A percentile compares a stretch with the other conserved stretches of the same genome.
phyloP scores from a whole-genome alignment of 1,140 invertebrate species.

The Tenebrio molitor region DNA sequence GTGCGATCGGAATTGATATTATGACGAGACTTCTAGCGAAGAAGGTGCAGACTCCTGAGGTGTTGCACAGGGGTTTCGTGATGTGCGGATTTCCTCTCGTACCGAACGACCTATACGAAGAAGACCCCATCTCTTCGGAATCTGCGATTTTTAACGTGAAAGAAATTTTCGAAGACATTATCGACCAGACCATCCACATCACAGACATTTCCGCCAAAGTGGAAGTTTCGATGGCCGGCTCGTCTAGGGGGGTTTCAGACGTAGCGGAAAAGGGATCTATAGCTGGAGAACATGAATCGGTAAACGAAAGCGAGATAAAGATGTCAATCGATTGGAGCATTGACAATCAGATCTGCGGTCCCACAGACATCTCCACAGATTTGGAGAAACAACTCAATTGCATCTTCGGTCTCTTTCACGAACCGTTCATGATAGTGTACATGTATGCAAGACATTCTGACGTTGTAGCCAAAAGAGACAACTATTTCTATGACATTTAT shows the following conservation, averaged over 20 bases:
- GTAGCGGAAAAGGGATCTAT: conserved; percentile 49
- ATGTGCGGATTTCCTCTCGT: conserved; percentile 73
- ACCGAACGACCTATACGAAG: conserved; percentile 63
- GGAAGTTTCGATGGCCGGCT: conserved; percentile 8
- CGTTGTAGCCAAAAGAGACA: conserved; percentile 65
- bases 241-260: conserved; percentile 50
- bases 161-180: conserved; percentile 67
- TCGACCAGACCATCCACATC: conserved; percentile 64
- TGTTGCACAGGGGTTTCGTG: conserved; percentile 72
- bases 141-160: conserved; percentile 66
- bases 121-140: conserved; percentile 66
- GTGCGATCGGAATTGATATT: conserved; percentile 66
- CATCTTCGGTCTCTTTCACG: conserved; percentile 58
- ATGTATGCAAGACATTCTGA: conserved; percentile 70
- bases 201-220: conserved; percentile 30
- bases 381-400: conserved; percentile 61
- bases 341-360: conserved; percentile 46
- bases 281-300: conserved; percentile 53
- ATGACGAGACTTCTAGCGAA: conserved; percentile 68
- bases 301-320: conserved; percentile 57
- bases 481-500: conserved; percentile 67
- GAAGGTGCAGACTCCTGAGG: conserved; percentile 67
- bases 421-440: conserved; percentile 70
- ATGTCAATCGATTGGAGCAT: conserved; percentile 13
- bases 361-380: conserved; percentile 52